Base-by-base conservation (phyloP, 2,113 vertebrate genomes). In the Psilopsiagon aurifrons region DNA sequence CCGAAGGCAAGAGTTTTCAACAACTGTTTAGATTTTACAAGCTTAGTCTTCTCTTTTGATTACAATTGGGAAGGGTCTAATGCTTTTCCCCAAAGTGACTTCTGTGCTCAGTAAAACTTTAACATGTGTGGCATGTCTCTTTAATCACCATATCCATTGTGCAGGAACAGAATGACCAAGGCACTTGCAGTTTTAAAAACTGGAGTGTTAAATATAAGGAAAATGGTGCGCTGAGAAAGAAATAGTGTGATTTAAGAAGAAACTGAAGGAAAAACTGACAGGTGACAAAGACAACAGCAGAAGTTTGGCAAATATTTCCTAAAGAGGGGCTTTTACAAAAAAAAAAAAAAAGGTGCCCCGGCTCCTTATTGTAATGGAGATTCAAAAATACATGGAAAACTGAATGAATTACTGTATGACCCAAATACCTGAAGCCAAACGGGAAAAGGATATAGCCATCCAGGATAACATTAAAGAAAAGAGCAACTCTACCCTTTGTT, bases 1-100 rank as follows among this genome's bases (percentile, higher is more conserved):
- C n/a, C 23, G 39, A 94, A 91, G 77, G 77, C 64, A 91, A 91
- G 66, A 67, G 41, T 60, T 86, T 91, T 84, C 74, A 91, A 63
- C 46, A 88, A 71, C 0, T 1, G 33, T 41, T 92, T 75, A 39
- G 43, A 73, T 76, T 28, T 28, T 57, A 62, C 52, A 66, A 44
- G 63, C 89, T 87, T 24, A 74, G 20, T 62, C 41, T 90, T 66
- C 28, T 28, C 27, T 82, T 68, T 73, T 78, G 83, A 49, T 59
- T 63, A 54, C 80, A 85, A 39, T 11, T 83, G 71, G 69, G 59
- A 85, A 83, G 0, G 0, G 43, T 54, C 31, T 47, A 84, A 85
- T 59, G 44, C 47, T 87, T 85, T 90, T 51, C 55, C 51, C 63
- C 29, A 35, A 82, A 80, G 41, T 35, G 52, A 62, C 22, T 87